A percentile compares a stretch with the other conserved stretches of the same genome.
Evolutionary conservation across 2,888 invertebrate species (phyloP).

Genomic region (Sphaerophoria rueppellii): DNA sequence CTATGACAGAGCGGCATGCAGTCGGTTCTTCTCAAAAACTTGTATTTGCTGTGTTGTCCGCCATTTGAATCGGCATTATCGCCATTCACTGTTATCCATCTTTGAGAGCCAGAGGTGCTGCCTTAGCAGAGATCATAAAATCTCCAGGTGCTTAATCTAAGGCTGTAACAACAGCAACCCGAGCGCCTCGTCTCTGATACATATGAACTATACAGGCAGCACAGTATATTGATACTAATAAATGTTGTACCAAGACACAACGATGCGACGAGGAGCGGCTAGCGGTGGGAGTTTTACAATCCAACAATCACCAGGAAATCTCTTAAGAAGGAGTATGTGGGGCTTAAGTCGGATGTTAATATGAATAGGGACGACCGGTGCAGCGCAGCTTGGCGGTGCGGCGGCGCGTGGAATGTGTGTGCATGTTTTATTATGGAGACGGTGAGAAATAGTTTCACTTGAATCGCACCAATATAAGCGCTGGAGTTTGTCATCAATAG

Average conservation of each 20-base stretch:
- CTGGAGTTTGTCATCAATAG: slow-evolving; percentile 65
- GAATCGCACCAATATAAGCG: slow-evolving; percentile 69
- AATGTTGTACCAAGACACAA: slow-evolving; percentile 53
- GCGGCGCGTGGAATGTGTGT: slow-evolving; percentile 66
- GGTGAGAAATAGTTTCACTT: slow-evolving; percentile 72
- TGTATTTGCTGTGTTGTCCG: slow-evolving; percentile 62
- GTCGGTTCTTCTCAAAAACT: slow-evolving; percentile 60
- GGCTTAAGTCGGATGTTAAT: slow-evolving; percentile 60
- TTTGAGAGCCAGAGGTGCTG: slow-evolving; percentile 65
- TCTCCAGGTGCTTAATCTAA: slow-evolving; percentile 73
- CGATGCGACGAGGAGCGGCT: slow-evolving; percentile 21
- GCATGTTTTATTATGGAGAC: slow-evolving; percentile 67
- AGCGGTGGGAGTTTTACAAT: slow-evolving; percentile 33
- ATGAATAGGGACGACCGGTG: slow-evolving; percentile 20
- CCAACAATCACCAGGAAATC: slow-evolving; percentile 70
- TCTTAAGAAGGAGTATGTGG: slow-evolving; percentile 56
- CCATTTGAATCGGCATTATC: slow-evolving; percentile 62
- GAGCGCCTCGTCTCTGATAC: not conserved
- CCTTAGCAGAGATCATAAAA: slow-evolving; percentile 69
- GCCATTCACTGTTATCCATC: slow-evolving; percentile 73
- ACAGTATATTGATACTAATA: slow-evolving; percentile 55
- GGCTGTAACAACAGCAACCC: slow-evolving; percentile 47
- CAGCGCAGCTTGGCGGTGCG: slow-evolving; percentile 9
- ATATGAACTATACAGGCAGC: slow-evolving; percentile 26
- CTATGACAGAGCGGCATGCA: slow-evolving; percentile 6